Base-by-base conservation (phyloP, 2,888 invertebrate genomes). In the Plagiodera versicolora region DNA sequence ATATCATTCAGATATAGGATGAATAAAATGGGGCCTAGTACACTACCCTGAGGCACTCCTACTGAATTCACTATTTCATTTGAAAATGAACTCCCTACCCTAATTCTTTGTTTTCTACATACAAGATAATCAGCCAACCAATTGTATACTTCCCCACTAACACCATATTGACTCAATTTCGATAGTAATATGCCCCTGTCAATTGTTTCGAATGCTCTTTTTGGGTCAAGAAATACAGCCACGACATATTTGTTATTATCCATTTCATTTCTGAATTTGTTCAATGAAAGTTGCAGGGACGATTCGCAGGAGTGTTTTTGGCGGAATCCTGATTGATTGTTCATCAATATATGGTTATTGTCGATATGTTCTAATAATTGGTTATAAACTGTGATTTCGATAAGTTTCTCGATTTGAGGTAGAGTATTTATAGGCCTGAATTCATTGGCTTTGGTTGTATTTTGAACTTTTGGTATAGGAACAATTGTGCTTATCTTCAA, bases 241-340 rank as follows among this genome's bases (percentile, higher is more conserved):
- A 46, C 17, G 3, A 46, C 2, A 16, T 46, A 46, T 17, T 46
- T 47, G 47, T 47, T 47, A 2, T 47, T 19, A 47, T 47, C 49
- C 28, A 24, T 24, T 49, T 49, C n/a, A 10, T 49, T 49, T 49
- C 24, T 49, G 24, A 49, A 16, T 24, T 49, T n/a, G 49, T 49
- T 49, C n/a, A 28, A 28, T n/a, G 49, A 49, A n/a, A 11, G 24
- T 28, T 47, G 47, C 19, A 47, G 47, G 17, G 47, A 18, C 19
- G 47, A 17, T 47, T 47, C 47, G 10, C 47, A 47, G 5, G 19
- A 47, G 18, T 47, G 19, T 19, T 47, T 47, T 19, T 47, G 17
- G 4, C 24, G 3, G 6, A 24, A 24, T 6, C 24, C 24, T 5
- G 24, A 24, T 24, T 24, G 24, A 6, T 24, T 24, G 6, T 24